These are phyloP conservation scores for Halcyon badia DNA, from an alignment of 2,797 vertebrate genomes.

Conservation along the genomic window DNA sequence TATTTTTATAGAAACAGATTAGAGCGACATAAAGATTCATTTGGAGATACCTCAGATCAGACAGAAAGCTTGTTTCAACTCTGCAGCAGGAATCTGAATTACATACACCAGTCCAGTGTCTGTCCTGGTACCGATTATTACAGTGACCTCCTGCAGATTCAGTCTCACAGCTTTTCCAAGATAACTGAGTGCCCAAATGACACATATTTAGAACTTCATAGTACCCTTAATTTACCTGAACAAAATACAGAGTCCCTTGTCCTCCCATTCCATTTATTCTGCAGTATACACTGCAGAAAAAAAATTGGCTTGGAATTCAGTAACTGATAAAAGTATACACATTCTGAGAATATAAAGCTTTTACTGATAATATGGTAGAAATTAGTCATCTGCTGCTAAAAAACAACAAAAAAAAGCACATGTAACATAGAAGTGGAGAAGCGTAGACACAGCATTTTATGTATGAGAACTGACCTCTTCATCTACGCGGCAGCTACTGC, in stretches of 20 bases:
- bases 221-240: background rate
- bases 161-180: background rate
- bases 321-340: background rate
- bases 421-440: background rate
- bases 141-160: background rate
- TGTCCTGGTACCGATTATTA: background rate
- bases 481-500: conserved; percentile 8
- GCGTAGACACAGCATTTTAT: background rate
- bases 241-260: background rate
- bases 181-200: background rate
- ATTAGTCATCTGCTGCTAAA: background rate
- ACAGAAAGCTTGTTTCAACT: background rate
- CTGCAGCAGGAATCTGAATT: background rate
- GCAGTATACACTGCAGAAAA: background rate
- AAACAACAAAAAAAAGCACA: background rate
- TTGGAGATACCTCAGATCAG: background rate
- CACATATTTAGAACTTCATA: background rate
- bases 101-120: background rate
- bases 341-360: background rate
- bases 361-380: background rate
- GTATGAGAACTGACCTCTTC: background rate
- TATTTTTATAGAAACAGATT: background rate
- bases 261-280: background rate
- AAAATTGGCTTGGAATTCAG: background rate
- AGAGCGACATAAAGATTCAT: background rate